Conservation (phyloP, 2,113 vertebrate species). For the Trinectes maculatus region DNA sequence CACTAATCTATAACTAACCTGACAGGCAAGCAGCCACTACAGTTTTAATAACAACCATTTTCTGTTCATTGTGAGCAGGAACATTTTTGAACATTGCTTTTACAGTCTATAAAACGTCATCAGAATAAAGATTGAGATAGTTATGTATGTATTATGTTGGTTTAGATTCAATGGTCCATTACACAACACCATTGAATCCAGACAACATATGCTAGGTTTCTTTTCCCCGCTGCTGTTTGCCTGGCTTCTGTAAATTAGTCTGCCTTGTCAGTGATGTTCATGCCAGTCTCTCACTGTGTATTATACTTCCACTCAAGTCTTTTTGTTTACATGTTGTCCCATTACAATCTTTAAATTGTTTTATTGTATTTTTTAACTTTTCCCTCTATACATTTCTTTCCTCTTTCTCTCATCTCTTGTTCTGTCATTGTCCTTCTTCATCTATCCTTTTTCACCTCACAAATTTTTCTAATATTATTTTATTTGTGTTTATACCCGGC, state of each 20-base stretch:
- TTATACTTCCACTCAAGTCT: too few relatives aligned
- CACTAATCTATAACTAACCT: not conserved
- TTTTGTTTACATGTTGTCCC: not conserved
- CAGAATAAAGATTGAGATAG: too few relatives aligned
- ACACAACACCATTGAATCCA: constrained; percentile 23
- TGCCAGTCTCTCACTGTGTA: constrained; percentile 21
- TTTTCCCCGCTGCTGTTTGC: constrained; percentile 18
- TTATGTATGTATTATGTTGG: too few relatives aligned
- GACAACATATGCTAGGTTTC: constrained; percentile 30
- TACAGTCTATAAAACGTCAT: too few relatives aligned
- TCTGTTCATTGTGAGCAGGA: not conserved
- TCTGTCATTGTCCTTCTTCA: constrained; percentile 18
- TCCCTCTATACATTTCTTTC: not conserved
- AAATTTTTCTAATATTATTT: constrained; percentile 54
- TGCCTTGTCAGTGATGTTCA: not conserved
- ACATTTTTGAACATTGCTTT: too few relatives aligned
- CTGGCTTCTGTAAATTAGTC: constrained; percentile 10
- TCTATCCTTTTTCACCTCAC: constrained; percentile 33
- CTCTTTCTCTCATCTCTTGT: not conserved
- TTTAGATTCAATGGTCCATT: constrained; percentile 33
- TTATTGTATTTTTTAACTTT: not conserved
- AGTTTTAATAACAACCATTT: not conserved
- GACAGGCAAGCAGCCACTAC: not conserved
- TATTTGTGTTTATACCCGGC: constrained; percentile 11
- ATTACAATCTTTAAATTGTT: not conserved